phyloP scores from a whole-genome alignment of 2,113 vertebrate genomes.

The Aleadryas rufinucha region DNA sequence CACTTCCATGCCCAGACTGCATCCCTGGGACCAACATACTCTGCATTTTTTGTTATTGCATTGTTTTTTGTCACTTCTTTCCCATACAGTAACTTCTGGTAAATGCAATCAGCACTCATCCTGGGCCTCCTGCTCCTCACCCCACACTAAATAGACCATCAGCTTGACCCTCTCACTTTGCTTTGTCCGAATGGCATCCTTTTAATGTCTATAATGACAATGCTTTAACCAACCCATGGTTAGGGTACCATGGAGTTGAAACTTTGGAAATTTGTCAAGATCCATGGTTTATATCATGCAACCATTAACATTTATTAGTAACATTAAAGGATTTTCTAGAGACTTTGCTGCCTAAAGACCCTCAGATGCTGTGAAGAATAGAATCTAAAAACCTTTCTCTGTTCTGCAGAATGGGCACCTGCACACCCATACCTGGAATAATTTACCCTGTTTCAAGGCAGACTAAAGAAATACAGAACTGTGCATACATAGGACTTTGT shows the following conservation, averaged over 20 bases:
- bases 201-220: neutral
- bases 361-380: neutral
- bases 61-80: neutral
- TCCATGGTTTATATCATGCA: neutral
- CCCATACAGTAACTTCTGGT: neutral
- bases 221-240: neutral
- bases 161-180: neutral
- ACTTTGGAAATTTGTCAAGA: neutral
- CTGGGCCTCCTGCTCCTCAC: neutral
- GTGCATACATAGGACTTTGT: neutral
- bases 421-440: neutral
- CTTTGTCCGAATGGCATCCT: neutral
- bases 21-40: neutral
- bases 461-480: neutral
- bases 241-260: neutral
- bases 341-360: neutral
- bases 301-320: neutral
- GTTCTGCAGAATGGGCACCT: neutral
- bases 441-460: neutral
- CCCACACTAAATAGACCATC: neutral
- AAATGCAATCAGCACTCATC: neutral
- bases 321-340: neutral
- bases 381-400: neutral
- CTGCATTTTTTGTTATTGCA: neutral
- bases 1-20: neutral